A percentile compares a stretch with the other conserved stretches of the same genome.
phyloP scores from a whole-genome alignment of 2,888 invertebrate species.

The Sesamia inferens region DNA sequence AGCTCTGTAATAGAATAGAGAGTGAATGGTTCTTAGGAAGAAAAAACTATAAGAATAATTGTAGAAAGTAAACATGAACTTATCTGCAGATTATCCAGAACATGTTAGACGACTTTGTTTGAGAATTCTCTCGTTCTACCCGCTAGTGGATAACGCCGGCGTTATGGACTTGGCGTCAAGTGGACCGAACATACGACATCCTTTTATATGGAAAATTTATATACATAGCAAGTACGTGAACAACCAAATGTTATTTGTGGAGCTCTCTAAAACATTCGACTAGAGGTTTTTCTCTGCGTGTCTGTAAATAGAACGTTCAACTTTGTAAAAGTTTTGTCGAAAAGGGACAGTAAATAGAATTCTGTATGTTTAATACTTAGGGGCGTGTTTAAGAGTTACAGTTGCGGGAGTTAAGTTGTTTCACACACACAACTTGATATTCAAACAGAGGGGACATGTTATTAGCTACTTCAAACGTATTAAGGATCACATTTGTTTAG shows the following conservation, averaged over 20 bases:
- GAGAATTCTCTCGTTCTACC: slow-evolving; percentile 30
- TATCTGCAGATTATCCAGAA: slow-evolving; percentile 1
- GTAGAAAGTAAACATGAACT: neutral
- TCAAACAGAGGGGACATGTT: slow-evolving; percentile 54
- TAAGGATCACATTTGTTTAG: slow-evolving; percentile 55
- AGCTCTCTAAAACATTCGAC: slow-evolving; percentile 67
- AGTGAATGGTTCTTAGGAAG: slow-evolving; percentile 1
- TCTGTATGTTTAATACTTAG: slow-evolving; percentile 71
- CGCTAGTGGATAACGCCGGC: slow-evolving; percentile 33
- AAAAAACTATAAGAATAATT: neutral
- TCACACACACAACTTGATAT: slow-evolving; percentile 62
- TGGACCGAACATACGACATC: slow-evolving; percentile 41
- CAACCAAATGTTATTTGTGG: slow-evolving; percentile 67
- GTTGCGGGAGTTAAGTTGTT: slow-evolving; percentile 65
- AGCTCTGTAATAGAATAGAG: slow-evolving; percentile 1
- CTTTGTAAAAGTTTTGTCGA: slow-evolving; percentile 65
- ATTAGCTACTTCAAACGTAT: slow-evolving; percentile 62
- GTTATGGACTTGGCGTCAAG: slow-evolving; percentile 53
- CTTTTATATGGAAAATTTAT: slow-evolving; percentile 57
- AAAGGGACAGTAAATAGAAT: slow-evolving; percentile 72
- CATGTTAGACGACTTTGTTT: neutral
- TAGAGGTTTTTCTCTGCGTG: slow-evolving; percentile 64
- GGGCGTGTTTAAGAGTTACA: slow-evolving; percentile 66
- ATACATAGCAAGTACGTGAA: slow-evolving; percentile 51
- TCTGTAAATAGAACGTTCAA: slow-evolving; percentile 65